Conservation (phyloP, 2,113 vertebrate genomes). For the Cryptomyrus ogoouensis region DNA sequence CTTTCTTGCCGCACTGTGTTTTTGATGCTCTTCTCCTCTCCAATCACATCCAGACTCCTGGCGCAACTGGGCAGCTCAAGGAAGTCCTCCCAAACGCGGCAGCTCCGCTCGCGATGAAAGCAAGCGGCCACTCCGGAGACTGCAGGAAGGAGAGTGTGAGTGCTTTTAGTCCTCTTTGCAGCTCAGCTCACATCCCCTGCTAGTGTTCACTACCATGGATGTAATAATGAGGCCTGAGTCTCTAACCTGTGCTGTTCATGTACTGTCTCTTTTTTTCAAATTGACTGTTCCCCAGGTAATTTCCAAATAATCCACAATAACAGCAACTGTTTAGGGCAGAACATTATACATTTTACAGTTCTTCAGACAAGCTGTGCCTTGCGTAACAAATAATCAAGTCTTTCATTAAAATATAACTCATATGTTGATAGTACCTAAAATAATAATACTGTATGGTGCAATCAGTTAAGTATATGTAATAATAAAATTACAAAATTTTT, state of each 20-base stretch:
- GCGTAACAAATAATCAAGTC: not conserved
- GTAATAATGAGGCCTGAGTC: not conserved
- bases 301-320: not conserved
- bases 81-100: constrained; percentile 2
- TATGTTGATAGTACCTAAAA: not conserved
- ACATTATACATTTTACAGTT: not conserved
- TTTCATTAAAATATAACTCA: not conserved
- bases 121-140: constrained; percentile 28
- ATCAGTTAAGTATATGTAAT: not conserved
- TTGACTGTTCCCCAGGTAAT: not conserved
- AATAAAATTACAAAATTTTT: not conserved
- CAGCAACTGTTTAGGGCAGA: not conserved
- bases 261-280: not conserved
- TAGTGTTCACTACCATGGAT: not conserved
- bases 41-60: constrained; percentile 28
- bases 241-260: not conserved
- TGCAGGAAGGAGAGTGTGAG: constrained; percentile 37
- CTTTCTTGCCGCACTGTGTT: not conserved
- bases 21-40: constrained; percentile 18
- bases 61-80: not conserved
- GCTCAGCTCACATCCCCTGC: not conserved
- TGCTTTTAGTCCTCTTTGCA: not conserved
- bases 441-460: not conserved
- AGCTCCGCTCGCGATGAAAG: constrained; percentile 31
- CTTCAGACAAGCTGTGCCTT: not conserved